A percentile compares a stretch with the other conserved stretches of the same genome.
Evolutionary conservation across 2,797 vertebrate genomes (phyloP).

Genomic region (Anguilla obscura): DNA sequence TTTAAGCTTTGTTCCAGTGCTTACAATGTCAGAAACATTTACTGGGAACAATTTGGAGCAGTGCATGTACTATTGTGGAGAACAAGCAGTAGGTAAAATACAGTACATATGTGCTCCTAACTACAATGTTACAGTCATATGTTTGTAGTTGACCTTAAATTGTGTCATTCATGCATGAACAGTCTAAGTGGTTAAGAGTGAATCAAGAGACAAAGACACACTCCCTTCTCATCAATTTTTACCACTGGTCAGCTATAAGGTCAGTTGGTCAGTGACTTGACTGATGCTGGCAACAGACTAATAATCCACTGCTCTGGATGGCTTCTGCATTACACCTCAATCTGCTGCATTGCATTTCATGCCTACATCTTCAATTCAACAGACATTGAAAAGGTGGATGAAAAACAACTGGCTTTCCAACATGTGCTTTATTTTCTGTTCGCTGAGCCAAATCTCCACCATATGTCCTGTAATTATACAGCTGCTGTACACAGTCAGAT

Average conservation of each 20-base stretch:
- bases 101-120: too few species aligned
- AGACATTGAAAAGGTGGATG: not conserved
- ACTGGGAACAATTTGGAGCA: not conserved
- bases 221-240: not conserved
- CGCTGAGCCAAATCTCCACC: conserved; percentile 68
- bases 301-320: not conserved
- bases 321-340: not conserved
- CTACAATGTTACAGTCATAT: not conserved
- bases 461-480: conserved; percentile 59
- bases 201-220: not conserved
- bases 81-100: not conserved
- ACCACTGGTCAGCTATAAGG: not conserved
- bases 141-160: not conserved
- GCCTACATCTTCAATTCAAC: not conserved
- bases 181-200: not conserved
- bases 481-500: conserved; percentile 52
- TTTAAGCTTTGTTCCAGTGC: not conserved
- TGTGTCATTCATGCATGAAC: not conserved
- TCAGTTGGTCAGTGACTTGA: not conserved
- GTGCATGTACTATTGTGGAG: not conserved
- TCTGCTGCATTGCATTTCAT: not conserved
- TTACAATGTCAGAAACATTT: not conserved
- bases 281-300: not conserved
- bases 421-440: conserved; percentile 77
- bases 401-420: conserved; percentile 51